Evolutionary conservation across 2,888 invertebrate species (phyloP), one percentile per base, ranked within the genome.

Genomic region (Machimus atricapillus): DNA sequence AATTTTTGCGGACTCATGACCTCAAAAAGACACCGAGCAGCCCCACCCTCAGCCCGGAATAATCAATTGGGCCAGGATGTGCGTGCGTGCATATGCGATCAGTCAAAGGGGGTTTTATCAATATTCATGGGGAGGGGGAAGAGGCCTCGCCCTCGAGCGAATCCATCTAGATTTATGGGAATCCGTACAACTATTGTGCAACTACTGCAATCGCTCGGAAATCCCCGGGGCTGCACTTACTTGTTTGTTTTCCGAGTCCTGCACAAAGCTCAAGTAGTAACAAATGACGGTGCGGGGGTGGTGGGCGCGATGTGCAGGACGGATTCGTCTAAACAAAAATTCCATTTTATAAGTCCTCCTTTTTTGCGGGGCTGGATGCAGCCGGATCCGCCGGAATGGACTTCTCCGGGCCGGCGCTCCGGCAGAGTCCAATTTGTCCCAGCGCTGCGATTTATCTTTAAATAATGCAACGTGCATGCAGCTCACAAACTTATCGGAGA

Each of bases 151-250:
- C 37, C 46, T 73, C 37, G 83, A 27, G 16, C 40, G 83, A 40
- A 83, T 83, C 83, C 66, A 83, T 83, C 83, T 83, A 83, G 83
- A 83, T 83, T 83, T 83, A 83, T 83, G 73, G 83, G 66, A 83
- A 73, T 83, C 83, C 73, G 37, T 83, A 19, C 40, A 83, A 66
- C 83, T 83, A 83, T 73, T 83, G 73, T 73, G 40, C 40, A 83
- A 83, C 83, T 83, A 58, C 83, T 58, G 83, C 82, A 83, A 83
- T 66, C 66, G 34, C 37, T 73, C 73, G 83, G 83, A 83, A 83
- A 83, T 83, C 73, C 83, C 83, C 34, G 19, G 83, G 40, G 83
- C 73, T 83, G 83, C 73, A 73, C 37, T 83, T 83, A 40, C 66
- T 83, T 83, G 83, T 83, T 83, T 83, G 83, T 83, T 83, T 83